These are phyloP conservation scores for Arion vulgaris DNA, from an alignment of 1,140 invertebrate genomes.

Conservation along the genomic window DNA sequence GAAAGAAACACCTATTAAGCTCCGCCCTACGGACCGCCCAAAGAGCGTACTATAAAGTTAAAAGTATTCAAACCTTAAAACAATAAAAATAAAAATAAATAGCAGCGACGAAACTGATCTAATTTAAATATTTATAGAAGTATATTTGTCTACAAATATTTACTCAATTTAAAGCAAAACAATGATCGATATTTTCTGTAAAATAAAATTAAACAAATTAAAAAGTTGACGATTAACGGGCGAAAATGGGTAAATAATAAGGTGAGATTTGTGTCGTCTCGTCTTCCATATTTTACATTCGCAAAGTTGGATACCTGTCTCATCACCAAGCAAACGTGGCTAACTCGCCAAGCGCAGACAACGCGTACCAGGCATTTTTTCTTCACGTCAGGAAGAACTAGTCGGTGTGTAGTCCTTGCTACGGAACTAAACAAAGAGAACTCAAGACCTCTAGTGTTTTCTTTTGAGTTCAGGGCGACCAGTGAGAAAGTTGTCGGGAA, in stretches of 20 bases:
- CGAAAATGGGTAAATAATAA: too few relatives aligned
- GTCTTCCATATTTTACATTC: neutral
- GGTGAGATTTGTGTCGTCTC: neutral
- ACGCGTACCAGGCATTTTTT: neutral
- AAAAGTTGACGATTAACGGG: too few relatives aligned
- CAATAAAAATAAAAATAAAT: too few relatives aligned
- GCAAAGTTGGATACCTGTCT: neutral
- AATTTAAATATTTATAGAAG: too few relatives aligned
- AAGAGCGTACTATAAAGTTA: too few relatives aligned
- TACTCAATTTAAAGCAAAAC: too few relatives aligned
- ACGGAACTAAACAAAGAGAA: neutral
- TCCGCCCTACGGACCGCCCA: constrained; percentile 39
- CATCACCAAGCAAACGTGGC: neutral
- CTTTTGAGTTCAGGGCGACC: neutral
- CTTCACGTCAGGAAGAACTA: neutral
- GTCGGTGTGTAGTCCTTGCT: neutral
- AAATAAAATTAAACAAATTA: too few relatives aligned
- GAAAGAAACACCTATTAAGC: neutral
- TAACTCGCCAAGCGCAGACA: neutral
- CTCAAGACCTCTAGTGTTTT: neutral
- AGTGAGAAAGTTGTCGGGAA: neutral
- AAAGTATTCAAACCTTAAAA: too few relatives aligned
- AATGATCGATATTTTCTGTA: too few relatives aligned
- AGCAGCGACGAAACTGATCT: too few relatives aligned
- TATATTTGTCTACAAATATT: too few relatives aligned